A percentile compares a stretch with the other conserved stretches of the same genome.
phyloP scores from a whole-genome alignment of 2,113 vertebrate species.

The human region DNA sequence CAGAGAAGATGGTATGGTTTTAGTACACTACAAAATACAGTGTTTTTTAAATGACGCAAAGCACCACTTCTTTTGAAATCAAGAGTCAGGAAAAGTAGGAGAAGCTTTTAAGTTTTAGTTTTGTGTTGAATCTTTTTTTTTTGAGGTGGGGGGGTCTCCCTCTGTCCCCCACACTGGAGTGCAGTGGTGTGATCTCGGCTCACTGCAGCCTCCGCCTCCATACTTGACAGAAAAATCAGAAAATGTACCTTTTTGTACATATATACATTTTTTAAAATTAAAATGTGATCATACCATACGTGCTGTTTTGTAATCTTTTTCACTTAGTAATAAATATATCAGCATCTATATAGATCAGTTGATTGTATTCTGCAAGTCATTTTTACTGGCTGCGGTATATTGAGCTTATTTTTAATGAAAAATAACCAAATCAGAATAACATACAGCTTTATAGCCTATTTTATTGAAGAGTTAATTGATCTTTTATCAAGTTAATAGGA shows the following conservation, averaged over 20 bases:
- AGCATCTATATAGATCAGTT: not conserved
- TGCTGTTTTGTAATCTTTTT: not conserved
- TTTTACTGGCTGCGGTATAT: not conserved
- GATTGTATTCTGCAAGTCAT: not conserved
- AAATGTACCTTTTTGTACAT: not conserved
- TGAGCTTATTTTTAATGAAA: constrained; percentile 41
- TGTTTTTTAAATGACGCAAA: not conserved
- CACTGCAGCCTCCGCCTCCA: not conserved
- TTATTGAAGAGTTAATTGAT: constrained; percentile 2
- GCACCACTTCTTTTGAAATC: not conserved
- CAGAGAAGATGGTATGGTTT: not conserved
- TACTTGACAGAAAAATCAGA: constrained; percentile 4
- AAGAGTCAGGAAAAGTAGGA: not conserved
- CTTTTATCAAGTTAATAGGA: not conserved
- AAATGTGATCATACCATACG: not conserved
- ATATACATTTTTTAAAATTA: not conserved
- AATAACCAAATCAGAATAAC: constrained; percentile 2
- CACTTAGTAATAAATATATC: not conserved
- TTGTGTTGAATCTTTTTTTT: not conserved
- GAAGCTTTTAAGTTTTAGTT: not conserved
- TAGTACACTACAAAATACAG: not conserved
- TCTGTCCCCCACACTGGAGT: not conserved
- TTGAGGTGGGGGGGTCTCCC: not conserved
- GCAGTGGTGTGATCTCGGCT: not conserved
- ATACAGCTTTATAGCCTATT: not conserved